Percentiles rank a stretch among this genome's conserved stretches.
phyloP scores from a whole-genome alignment of 2,797 vertebrate species.

The Phalloptychus januarius region DNA sequence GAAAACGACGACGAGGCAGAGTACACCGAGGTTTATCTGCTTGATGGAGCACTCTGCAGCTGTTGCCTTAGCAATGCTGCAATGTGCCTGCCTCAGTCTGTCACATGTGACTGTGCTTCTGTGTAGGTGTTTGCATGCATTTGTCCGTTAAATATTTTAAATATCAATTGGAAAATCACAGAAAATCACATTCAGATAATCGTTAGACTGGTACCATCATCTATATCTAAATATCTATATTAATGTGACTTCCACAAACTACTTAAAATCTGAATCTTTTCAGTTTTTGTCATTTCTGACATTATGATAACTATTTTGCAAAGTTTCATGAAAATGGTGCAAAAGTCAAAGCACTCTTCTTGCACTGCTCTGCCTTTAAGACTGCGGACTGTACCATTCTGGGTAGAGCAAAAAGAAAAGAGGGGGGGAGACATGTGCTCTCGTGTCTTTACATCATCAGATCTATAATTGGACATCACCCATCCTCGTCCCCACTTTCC shows the following conservation, averaged over 20 bases:
- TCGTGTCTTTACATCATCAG: slow-evolving; percentile 69
- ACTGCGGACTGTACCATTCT: slow-evolving; percentile 74
- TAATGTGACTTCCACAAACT: not conserved
- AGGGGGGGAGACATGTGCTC: slow-evolving; percentile 55
- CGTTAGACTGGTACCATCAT: too few species aligned
- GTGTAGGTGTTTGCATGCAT: slow-evolving; percentile 9
- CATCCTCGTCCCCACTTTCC: slow-evolving; percentile 44
- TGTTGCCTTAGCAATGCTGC: slow-evolving; percentile 84
- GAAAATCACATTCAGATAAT: not conserved
- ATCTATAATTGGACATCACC: slow-evolving; percentile 68
- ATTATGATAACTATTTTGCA: slow-evolving; percentile 5
- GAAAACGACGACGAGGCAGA: slow-evolving; percentile 36
- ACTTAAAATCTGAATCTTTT: not conserved
- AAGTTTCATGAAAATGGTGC: slow-evolving; percentile 1
- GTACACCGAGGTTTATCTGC: slow-evolving; percentile 61
- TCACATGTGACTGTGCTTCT: slow-evolving; percentile 25
- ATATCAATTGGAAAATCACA: not conserved
- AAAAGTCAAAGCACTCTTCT: slow-evolving; percentile 25
- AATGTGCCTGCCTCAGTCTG: slow-evolving; percentile 52
- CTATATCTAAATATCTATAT: not conserved
- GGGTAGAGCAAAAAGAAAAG: slow-evolving; percentile 23
- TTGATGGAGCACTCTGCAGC: slow-evolving; percentile 80
- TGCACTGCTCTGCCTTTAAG: slow-evolving; percentile 78
- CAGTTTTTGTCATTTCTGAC: not conserved
- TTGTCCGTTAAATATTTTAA: not conserved